Evolutionary conservation across 2,113 vertebrate genomes (phyloP), one percentile per base, ranked within the genome.

Genomic region (Cromileptes altivelis): DNA sequence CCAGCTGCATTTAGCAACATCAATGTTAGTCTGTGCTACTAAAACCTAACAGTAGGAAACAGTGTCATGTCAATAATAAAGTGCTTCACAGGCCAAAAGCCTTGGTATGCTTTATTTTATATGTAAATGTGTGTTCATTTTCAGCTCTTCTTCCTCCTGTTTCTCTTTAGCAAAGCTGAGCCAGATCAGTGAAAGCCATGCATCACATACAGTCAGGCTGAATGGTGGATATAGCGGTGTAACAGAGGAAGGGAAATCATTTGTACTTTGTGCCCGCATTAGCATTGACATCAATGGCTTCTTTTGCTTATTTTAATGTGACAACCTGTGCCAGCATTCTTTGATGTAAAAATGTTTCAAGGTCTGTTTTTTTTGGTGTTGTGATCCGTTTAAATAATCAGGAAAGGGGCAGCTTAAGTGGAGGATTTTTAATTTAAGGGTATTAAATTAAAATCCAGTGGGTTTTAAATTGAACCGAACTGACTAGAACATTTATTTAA

Each of bases 31-130:
- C 53, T 91, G 82, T 92, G 88, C 90, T 87, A 81, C 81, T 81
- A 27, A 85, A 84, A 86, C 77, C 78, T 42, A 71, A 82, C 47
- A 62, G n/a, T 47, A 49, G 64, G 65, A 86, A 84, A 90, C 81
- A 89, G 81, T 88, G 87, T 79, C 13, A 25, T 80, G 78, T 91
- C 69, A 19, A 80, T 58, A 85, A 88, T 94, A 92, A 94, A 92
- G 93, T 93, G 93, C 92, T 87, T 90, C 68, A 85, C 49, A 86
- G 87, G 89, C 84, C 72, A 58, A 76, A 78, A 76, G 80, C 84
- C 88, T 88, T 4, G 19, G 50, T 84, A 77, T 78, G 42, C n/a
- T 84, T 85, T 52, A 85, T 79, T 91, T 78, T 30, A 69, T 15
- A 57, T 63, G 61, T 62, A 82, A 83, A 84, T 86, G 78, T 30